Evolutionary conservation across 2,113 vertebrate species (phyloP).

Genomic region (Dryoscopus gambensis): DNA sequence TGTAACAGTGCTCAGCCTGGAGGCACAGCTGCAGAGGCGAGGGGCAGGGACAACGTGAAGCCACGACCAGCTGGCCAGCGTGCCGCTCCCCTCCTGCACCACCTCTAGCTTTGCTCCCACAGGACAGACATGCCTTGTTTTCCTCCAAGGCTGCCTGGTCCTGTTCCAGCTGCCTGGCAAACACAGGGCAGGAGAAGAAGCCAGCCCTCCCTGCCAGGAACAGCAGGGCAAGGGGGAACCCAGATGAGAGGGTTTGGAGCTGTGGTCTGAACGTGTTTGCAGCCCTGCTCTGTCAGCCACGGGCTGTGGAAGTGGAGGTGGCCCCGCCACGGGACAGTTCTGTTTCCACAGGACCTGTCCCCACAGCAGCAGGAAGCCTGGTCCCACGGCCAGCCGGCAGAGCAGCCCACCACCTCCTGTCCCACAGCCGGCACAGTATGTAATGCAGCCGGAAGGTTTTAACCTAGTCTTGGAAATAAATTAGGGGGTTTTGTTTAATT

Average conservation of each 20-base stretch:
- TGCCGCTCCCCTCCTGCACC: background rate
- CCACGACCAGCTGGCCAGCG: rapidly evolving
- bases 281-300: background rate
- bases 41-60: background rate
- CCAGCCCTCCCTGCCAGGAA: background rate
- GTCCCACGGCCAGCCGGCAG: rapidly evolving
- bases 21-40: background rate
- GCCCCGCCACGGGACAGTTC: rapidly evolving
- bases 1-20: rapidly evolving
- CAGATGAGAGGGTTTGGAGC: background rate
- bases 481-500: background rate
- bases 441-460: background rate
- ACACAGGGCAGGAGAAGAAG: background rate
- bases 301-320: no score
- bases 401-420: background rate
- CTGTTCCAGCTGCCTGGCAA: background rate
- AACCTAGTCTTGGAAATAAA: background rate
- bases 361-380: rapidly evolving
- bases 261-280: rapidly evolving
- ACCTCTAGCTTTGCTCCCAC: background rate
- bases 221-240: background rate
- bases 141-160: background rate
- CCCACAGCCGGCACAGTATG: background rate
- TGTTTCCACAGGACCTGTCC: background rate
- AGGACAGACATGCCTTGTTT: background rate